Percentiles rank a stretch among this genome's conserved stretches.
These are phyloP conservation scores for Ochotona curzoniae DNA, from an alignment of 2,113 vertebrate genomes.

Conservation along the genomic window DNA sequence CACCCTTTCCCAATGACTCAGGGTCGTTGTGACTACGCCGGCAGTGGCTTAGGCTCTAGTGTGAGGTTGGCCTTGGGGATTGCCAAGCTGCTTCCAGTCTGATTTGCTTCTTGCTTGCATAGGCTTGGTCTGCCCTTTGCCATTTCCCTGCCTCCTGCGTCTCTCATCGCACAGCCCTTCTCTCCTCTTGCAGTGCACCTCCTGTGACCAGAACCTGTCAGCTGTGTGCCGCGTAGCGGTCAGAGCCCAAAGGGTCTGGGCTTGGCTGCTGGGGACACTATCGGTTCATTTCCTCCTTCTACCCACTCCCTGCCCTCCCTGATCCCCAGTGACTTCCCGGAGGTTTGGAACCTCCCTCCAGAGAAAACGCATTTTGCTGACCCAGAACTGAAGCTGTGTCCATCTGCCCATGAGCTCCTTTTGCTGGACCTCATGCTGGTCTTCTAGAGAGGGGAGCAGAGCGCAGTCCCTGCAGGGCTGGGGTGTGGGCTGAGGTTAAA, in stretches of 20 bases:
- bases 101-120: not conserved
- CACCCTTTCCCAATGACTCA: not conserved
- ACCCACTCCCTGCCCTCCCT: not conserved
- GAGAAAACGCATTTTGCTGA: not conserved
- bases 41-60: not conserved
- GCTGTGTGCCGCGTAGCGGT: not conserved
- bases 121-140: not conserved
- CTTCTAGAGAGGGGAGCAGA: not conserved
- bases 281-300: not conserved
- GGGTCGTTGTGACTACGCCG: slow-evolving; percentile 2
- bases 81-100: not conserved
- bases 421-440: too few species aligned
- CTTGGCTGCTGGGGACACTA: too few species aligned
- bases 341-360: not conserved
- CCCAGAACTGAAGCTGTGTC: not conserved
- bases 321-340: not conserved
- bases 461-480: not conserved
- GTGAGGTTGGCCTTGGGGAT: not conserved
- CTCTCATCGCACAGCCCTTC: not conserved
- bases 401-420: not conserved
- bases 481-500: not conserved
- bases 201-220: not conserved
- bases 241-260: not conserved
- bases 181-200: not conserved
- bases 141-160: not conserved